Evolutionary conservation across 1,140 invertebrate genomes (phyloP), one percentile per base, ranked within the genome.

Genomic region (Drosophila simulans): DNA sequence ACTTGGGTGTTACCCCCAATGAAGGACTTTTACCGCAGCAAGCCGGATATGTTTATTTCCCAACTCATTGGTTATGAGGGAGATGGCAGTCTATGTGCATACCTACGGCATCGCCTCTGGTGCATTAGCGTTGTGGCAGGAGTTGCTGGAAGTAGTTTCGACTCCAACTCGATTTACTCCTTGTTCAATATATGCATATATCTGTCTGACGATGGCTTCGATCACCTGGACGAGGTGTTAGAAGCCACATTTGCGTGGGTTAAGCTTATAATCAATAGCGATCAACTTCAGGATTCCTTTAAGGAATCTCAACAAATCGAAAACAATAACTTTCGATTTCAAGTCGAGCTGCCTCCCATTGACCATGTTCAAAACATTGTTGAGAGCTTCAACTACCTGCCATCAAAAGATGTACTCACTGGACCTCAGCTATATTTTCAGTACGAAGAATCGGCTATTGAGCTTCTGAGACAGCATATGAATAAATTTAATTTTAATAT

Each of bases 21-120:
- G 83, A 62, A 69, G 0, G 10, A 56, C 0, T 93, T 95, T 13
- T 98, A 97, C 83, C 94, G 94, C 88, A 94, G 93, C 15, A 97
- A 97, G 92, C 96, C 97, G 0, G 93, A 96, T 59, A 93, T 95
- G 15, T 97, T 98, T 80, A 82, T 98, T 0, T 95, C 96, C 0
- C 96, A 96, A 93, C 91, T 98, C 5, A 92, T 98, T n/a, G 97
- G 97, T 0, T 96, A 98, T 90, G 97, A 98, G 92, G 97, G 97
- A 3, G 95, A 95, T 77, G 97, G 97, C 12, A 97, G 97, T 77
- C 91, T 99, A 12, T 94, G 98, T 2, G 96, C 96, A 15, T 97
- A 96, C 79, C 93, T 98, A 27, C 95, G 96, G 58, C 94, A 95
- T 52, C 96, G 96, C 93, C 95, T 97, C 35, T 98, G 97, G 97